Conservation (phyloP, 2,113 vertebrate genomes). For the Chitala chitala region DNA sequence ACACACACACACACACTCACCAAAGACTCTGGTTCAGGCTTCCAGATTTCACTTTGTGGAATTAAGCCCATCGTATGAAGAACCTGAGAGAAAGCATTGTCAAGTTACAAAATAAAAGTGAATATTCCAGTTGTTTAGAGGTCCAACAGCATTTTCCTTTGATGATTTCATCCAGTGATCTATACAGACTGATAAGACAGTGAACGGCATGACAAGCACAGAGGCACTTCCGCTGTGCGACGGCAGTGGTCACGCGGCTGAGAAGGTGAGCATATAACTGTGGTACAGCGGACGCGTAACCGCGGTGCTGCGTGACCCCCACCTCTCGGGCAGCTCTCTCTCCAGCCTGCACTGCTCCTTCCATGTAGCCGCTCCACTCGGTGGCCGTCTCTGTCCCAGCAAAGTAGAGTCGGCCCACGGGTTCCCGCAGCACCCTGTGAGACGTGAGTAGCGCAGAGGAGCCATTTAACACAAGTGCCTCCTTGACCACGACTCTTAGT, state of each 20-base stretch:
- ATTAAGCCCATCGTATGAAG: constrained; percentile 77
- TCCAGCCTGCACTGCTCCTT: constrained; percentile 88
- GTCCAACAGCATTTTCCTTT: background rate
- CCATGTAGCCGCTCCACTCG: constrained; percentile 97
- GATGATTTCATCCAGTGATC: background rate
- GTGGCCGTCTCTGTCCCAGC: constrained; percentile 93
- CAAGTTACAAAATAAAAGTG: background rate
- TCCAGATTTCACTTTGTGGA: constrained; percentile 78
- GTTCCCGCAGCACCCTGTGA: constrained; percentile 82
- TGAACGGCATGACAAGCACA: background rate
- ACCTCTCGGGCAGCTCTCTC: constrained; percentile 93
- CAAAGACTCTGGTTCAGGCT: constrained; percentile 71
- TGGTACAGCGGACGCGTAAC: too few relatives aligned
- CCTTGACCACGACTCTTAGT: background rate
- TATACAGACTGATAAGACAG: background rate
- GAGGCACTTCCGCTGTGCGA: background rate
- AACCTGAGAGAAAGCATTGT: constrained; percentile 59
- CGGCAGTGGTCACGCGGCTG: background rate
- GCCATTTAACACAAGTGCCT: too few relatives aligned
- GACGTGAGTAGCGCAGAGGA: background rate
- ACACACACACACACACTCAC: constrained; percentile 51
- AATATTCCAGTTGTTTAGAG: background rate
- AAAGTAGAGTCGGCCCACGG: constrained; percentile 77
- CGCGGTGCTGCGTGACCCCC: constrained; percentile 31
- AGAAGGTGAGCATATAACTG: background rate